Conservation (phyloP, 2,797 vertebrate genomes). For the Smutsia gigantea region DNA sequence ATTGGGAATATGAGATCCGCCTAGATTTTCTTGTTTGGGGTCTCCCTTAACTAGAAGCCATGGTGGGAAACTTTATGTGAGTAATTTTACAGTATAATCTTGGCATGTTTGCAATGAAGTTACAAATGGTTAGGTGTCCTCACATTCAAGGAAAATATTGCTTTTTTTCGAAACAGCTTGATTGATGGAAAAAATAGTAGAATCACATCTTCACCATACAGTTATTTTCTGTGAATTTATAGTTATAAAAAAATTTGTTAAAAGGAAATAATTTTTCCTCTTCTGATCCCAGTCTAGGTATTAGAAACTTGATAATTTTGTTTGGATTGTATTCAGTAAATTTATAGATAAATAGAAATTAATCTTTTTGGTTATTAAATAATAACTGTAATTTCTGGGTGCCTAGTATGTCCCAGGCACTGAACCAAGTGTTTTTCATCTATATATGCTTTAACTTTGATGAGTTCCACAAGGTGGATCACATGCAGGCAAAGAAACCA, state of each 20-base stretch:
- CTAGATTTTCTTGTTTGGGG: background rate
- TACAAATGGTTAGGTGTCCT: background rate
- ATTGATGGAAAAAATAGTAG: background rate
- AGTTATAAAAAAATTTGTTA: background rate
- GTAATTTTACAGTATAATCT: background rate
- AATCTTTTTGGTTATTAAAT: background rate
- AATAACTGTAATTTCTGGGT: background rate
- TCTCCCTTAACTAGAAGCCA: background rate
- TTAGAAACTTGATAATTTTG: background rate
- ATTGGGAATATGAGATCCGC: background rate
- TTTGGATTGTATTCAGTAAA: background rate
- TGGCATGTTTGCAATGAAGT: background rate
- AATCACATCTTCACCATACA: background rate
- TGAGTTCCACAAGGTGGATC: rapidly evolving
- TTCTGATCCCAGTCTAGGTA: background rate
- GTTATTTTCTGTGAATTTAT: background rate
- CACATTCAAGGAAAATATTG: background rate
- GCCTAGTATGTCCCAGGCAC: background rate
- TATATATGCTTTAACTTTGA: background rate
- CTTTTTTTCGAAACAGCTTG: background rate
- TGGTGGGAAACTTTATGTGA: background rate
- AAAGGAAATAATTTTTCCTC: background rate
- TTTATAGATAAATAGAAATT: background rate
- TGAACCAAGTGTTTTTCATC: background rate
- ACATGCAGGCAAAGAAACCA: background rate